These are phyloP conservation scores for Mesocricetus auratus DNA, from an alignment of 2,113 vertebrate species.

Conservation along the genomic window DNA sequence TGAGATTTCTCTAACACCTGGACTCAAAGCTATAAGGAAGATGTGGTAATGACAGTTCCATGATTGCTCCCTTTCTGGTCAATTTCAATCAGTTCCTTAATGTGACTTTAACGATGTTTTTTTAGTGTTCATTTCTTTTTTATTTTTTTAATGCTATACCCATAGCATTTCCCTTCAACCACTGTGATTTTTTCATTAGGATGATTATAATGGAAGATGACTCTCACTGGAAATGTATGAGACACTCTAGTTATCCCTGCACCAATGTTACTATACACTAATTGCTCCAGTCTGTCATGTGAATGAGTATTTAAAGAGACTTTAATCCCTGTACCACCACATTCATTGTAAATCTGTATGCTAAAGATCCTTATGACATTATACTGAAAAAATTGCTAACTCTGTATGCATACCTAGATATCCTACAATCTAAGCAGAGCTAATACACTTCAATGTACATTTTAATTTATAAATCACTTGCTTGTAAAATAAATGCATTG, in stretches of 20 bases:
- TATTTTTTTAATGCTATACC: conserved; percentile 71
- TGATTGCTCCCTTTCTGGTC: conserved; percentile 74
- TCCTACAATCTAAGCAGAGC: conserved; percentile 56
- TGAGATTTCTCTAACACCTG: conserved; percentile 63
- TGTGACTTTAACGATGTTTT: conserved; percentile 83
- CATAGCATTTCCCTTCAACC: conserved; percentile 71
- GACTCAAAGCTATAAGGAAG: neutral
- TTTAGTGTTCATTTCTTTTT: conserved; percentile 75
- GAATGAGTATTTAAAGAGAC: conserved; percentile 84
- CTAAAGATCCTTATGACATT: conserved; percentile 77
- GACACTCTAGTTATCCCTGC: conserved; percentile 76
- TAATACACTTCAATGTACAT: conserved; percentile 62
- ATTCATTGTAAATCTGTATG: conserved; percentile 75
- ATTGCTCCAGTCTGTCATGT: conserved; percentile 82
- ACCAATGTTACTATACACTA: conserved; percentile 75
- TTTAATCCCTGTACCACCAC: conserved; percentile 79
- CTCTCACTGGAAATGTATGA: conserved; percentile 78
- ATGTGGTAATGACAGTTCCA: conserved; percentile 66
- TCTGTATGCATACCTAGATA: conserved; percentile 56
- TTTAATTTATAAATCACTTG: conserved; percentile 76
- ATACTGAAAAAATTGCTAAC: conserved; percentile 52
- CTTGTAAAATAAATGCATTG: conserved; percentile 27
- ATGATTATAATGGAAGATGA: conserved; percentile 82
- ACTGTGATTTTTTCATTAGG: conserved; percentile 81
- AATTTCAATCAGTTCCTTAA: conserved; percentile 79